These are phyloP conservation scores for Crotalus tigris DNA, from an alignment of 2,113 vertebrate species.

Conservation along the genomic window DNA sequence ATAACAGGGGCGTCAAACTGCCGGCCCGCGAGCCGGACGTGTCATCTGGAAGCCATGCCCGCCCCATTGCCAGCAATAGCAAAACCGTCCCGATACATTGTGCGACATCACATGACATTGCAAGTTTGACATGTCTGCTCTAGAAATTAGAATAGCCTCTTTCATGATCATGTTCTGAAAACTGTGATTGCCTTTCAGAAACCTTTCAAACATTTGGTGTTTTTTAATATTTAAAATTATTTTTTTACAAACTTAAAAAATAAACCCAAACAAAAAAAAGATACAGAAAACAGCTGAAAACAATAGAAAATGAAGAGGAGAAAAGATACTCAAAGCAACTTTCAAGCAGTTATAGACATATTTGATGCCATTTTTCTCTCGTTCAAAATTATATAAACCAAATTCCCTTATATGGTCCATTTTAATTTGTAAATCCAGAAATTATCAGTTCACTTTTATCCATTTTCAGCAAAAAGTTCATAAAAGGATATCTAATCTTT, in stretches of 20 bases:
- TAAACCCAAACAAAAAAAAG: neutral
- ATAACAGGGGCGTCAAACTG: neutral
- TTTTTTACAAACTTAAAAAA: neutral
- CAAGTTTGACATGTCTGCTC: too few species aligned
- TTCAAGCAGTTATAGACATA: neutral
- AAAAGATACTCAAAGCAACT: neutral
- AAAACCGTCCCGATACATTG: too few species aligned
- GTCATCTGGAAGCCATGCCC: too few species aligned
- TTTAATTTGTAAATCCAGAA: neutral
- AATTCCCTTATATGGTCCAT: neutral
- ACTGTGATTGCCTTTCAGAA: neutral
- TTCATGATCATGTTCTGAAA: neutral
- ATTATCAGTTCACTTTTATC: neutral
- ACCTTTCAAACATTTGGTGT: neutral
- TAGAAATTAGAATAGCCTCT: neutral
- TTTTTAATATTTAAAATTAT: neutral
- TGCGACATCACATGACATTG: too few species aligned
- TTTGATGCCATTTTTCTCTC: neutral
- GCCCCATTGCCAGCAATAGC: too few species aligned
- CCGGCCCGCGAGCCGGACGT: too few species aligned
- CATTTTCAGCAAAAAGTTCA: neutral
- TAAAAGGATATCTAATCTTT: neutral
- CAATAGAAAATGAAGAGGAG: neutral
- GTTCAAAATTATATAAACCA: neutral
- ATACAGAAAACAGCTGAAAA: neutral